Percentiles rank a stretch among this genome's conserved stretches.
These are phyloP conservation scores for Aplysia californica DNA, from an alignment of 1,140 invertebrate species.

Conservation along the genomic window DNA sequence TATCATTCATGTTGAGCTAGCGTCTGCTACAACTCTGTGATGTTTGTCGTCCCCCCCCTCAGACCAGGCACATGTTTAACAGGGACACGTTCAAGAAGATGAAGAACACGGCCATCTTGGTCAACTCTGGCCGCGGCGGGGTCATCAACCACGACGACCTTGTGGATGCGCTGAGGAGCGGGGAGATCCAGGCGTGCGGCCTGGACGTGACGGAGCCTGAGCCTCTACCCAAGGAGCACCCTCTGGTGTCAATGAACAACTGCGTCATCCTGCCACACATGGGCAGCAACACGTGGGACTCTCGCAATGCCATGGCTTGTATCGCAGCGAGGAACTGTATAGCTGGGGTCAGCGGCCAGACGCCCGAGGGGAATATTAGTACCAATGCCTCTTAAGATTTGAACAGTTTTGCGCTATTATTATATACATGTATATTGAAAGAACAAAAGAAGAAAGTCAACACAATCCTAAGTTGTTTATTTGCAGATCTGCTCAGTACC, in stretches of 20 bases:
- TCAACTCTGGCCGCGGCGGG: slow-evolving; percentile 64
- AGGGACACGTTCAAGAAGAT: slow-evolving; percentile 51
- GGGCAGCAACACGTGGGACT: slow-evolving; percentile 88
- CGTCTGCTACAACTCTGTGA: too few relatives aligned
- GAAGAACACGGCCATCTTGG: slow-evolving; percentile 63
- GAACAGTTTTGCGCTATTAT: too few relatives aligned
- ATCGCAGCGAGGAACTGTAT: slow-evolving; percentile 88
- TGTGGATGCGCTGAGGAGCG: slow-evolving; percentile 75
- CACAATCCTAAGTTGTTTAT: too few relatives aligned
- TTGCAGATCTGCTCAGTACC: too few relatives aligned
- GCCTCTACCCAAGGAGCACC: slow-evolving; percentile 84
- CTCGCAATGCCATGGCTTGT: slow-evolving; percentile 84
- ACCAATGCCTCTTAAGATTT: too few relatives aligned
- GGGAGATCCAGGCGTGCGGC: slow-evolving; percentile 84
- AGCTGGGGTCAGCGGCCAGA: slow-evolving; percentile 78
- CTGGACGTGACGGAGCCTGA: slow-evolving; percentile 95
- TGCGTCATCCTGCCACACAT: slow-evolving; percentile 92
- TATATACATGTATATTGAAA: too few relatives aligned
- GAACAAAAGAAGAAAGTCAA: too few relatives aligned
- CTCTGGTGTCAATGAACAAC: slow-evolving; percentile 83
- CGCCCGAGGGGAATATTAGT: slow-evolving; percentile 48
- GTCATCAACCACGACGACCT: slow-evolving; percentile 62
- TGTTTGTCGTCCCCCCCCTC: too few relatives aligned
- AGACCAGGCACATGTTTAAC: slow-evolving; percentile 48
- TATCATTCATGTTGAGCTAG: too few relatives aligned